Evolutionary conservation across 2,888 invertebrate species (phyloP).

Genomic region (Eudemis profundana): DNA sequence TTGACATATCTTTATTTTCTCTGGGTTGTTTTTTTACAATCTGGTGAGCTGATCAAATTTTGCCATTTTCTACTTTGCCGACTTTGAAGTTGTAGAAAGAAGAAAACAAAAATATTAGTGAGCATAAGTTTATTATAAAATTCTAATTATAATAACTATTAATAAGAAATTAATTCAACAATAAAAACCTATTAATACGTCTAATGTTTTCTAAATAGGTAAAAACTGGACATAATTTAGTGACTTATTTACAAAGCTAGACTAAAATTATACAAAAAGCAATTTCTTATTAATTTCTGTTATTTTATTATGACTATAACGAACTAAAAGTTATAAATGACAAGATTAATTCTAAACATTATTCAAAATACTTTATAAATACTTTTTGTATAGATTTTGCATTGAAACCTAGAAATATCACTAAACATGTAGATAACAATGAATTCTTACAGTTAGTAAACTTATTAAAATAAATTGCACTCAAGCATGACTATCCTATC

Average conservation of each 20-base stretch:
- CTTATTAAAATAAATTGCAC: neutral
- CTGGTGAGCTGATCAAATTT: no score
- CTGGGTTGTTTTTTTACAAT: no score
- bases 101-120: no score
- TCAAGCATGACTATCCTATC: conserved; percentile 1
- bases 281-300: neutral
- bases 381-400: conserved; percentile 58
- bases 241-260: conserved; percentile 16
- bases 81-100: no score
- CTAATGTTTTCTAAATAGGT: neutral
- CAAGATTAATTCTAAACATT: conserved; percentile 11
- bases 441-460: conserved; percentile 10
- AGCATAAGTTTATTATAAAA: no score
- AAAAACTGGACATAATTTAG: neutral
- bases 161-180: no score
- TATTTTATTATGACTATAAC: neutral
- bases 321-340: neutral
- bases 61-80: no score
- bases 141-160: neutral
- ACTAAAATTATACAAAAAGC: neutral
- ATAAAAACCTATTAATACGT: no score
- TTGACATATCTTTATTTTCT: no score
- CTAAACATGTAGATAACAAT: conserved; percentile 43
- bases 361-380: conserved; percentile 65
- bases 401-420: conserved; percentile 38